A percentile compares a stretch with the other conserved stretches of the same genome.
phyloP scores from a whole-genome alignment of 1,140 invertebrate species.

The Scaptomyza montana region DNA sequence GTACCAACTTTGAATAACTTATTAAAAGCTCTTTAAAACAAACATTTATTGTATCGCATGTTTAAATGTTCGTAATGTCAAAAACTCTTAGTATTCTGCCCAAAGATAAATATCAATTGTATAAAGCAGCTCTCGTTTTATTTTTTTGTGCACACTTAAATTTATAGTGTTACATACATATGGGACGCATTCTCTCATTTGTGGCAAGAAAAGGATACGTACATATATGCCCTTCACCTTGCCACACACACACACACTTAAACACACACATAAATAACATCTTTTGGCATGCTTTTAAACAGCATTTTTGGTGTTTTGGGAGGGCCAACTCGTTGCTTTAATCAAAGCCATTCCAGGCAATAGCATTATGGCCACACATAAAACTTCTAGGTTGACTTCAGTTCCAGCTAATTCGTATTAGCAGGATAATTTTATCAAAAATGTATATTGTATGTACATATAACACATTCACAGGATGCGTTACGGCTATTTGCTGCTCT shows the following conservation, averaged over 20 bases:
- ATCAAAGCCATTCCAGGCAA: conserved; percentile 42
- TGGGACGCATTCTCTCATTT: conserved; percentile 23
- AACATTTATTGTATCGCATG: too few species aligned
- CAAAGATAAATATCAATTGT: background rate
- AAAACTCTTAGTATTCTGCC: too few species aligned
- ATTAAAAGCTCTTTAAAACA: too few species aligned
- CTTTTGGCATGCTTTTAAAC: conserved; percentile 13
- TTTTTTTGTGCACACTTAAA: background rate
- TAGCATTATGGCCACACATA: conserved; percentile 24
- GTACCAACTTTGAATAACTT: too few species aligned
- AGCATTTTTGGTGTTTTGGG: conserved; percentile 29
- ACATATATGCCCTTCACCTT: conserved; percentile 42
- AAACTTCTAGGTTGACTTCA: background rate
- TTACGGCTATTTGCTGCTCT: background rate
- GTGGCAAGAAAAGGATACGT: conserved; percentile 37
- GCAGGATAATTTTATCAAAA: background rate
- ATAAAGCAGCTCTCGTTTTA: background rate
- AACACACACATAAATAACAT: conserved; percentile 17
- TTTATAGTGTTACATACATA: background rate
- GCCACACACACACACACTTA: conserved; percentile 16
- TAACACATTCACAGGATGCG: conserved; percentile 35
- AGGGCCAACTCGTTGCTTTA: conserved; percentile 17
- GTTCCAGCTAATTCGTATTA: conserved; percentile 36
- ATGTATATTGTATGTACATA: background rate
- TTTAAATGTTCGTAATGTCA: too few species aligned